Conservation (phyloP, 2,888 invertebrate genomes). For the Iphiclides podalirius region DNA sequence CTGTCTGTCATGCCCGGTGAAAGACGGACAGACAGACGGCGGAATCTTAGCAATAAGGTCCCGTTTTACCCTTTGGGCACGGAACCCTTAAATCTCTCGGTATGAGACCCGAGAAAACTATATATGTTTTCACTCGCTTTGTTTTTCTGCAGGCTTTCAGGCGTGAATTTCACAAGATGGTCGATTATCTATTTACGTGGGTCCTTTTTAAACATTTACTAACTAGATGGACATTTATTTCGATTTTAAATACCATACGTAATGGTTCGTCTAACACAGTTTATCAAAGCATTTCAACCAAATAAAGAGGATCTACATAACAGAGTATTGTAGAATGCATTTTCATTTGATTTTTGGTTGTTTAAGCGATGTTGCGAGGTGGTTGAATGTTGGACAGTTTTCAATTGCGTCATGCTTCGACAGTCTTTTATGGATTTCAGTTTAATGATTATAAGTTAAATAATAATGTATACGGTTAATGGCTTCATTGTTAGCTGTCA, state of each 20-base stretch:
- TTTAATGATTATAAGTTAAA: background rate
- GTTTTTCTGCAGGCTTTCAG: too few relatives aligned
- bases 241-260: background rate
- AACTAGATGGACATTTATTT: too few relatives aligned
- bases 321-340: background rate
- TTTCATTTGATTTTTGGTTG: background rate
- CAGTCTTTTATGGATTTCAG: background rate
- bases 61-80: too few relatives aligned
- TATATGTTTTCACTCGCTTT: too few relatives aligned
- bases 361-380: background rate
- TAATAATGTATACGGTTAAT: background rate
- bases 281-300: background rate
- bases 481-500: background rate
- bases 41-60: too few relatives aligned
- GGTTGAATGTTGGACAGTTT: background rate
- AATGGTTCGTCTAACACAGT: background rate
- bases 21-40: too few relatives aligned
- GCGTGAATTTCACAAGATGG: too few relatives aligned
- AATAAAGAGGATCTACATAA: slow-evolving; percentile 3
- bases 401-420: slow-evolving; percentile 1
- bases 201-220: background rate
- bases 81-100: too few relatives aligned
- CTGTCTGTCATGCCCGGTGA: too few relatives aligned
- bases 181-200: too few relatives aligned
- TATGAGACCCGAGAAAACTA: too few relatives aligned